Percentiles rank a stretch among this genome's conserved stretches.
These are phyloP conservation scores for Mustela nigripes DNA, from an alignment of 2,113 vertebrate genomes.

Conservation along the genomic window DNA sequence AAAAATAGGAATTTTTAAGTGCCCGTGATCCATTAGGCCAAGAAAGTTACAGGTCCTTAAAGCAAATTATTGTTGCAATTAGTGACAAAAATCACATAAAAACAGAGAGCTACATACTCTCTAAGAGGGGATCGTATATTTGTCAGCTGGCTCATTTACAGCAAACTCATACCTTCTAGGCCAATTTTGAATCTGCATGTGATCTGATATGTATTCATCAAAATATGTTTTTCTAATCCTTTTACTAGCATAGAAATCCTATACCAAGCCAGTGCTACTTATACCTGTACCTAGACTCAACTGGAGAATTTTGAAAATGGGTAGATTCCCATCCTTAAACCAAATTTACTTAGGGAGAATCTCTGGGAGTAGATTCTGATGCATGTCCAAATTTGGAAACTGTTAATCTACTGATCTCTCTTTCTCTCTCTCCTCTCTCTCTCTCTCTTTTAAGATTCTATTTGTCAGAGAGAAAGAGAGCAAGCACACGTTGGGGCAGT, in stretches of 20 bases:
- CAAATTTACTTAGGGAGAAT: background rate
- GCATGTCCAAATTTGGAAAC: background rate
- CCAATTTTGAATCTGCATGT: background rate
- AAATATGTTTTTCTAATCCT: background rate
- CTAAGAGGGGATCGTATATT: background rate
- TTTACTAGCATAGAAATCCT: background rate
- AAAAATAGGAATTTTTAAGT: background rate
- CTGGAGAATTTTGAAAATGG: background rate
- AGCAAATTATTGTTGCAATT: background rate
- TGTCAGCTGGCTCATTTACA: background rate
- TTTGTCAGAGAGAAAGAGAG: background rate
- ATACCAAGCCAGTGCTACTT: background rate
- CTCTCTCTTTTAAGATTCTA: background rate
- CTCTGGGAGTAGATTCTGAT: background rate
- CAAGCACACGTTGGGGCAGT: background rate
- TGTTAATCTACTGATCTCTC: background rate
- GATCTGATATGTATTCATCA: background rate
- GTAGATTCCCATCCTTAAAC: background rate
- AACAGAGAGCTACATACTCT: background rate
- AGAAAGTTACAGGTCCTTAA: background rate
- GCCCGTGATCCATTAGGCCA: background rate
- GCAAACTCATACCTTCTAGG: background rate
- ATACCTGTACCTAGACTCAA: background rate
- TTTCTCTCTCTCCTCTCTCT: too few species aligned
- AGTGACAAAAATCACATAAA: background rate